Evolutionary conservation across 2,113 vertebrate species (phyloP), one percentile per base, ranked within the genome.

Genomic region (Trochalopteron elliotii): DNA sequence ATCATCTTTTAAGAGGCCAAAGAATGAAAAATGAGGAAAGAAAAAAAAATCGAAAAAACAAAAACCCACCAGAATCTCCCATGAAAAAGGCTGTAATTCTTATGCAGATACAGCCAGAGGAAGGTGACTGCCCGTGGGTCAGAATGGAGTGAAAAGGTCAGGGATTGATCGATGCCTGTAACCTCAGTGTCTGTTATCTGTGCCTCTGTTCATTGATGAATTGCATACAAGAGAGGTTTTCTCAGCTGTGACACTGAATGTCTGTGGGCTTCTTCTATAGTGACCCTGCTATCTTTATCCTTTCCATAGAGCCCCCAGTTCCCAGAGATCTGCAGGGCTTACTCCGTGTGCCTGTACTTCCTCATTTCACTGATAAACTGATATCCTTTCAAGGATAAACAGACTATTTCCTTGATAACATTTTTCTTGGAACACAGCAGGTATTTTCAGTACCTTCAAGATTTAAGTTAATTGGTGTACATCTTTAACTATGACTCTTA

Each of bases 81-180:
- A 9, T 31, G 15, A 28, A 53, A 76, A 74, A 69, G 10, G 4
- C 28, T 42, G 25, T 42, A 63, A 39, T 87, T 78, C 7, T 44
- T 45, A 50, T 15, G 35, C 39, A 80, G 52, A n/a, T 63, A 5
- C 0, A 64, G 42, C 31, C 47, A 3, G 13, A 24, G 74, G 24
- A 60, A 33, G 18, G n/a, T 56, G 55, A 24, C 13, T 50, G 0
- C 23, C 7, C 1, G 0, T 25, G n/a, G 47, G 44, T 63, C 56
- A 55, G 35, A 40, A 31, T 3, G 33, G 49, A 87, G 33, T 40
- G 52, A 68, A n/a, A 42, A 79, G 14, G 37, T 68, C 31, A 71
- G 67, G 39, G 30, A 12, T 9, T 13, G 63, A 42, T 1, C 11
- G 11, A 31, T 67, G 33, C 9, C 7, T 56, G 71, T 55, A 5